Evolutionary conservation across 2,113 vertebrate genomes (phyloP), one percentile per base, ranked within the genome.

Genomic region (Otis tarda): DNA sequence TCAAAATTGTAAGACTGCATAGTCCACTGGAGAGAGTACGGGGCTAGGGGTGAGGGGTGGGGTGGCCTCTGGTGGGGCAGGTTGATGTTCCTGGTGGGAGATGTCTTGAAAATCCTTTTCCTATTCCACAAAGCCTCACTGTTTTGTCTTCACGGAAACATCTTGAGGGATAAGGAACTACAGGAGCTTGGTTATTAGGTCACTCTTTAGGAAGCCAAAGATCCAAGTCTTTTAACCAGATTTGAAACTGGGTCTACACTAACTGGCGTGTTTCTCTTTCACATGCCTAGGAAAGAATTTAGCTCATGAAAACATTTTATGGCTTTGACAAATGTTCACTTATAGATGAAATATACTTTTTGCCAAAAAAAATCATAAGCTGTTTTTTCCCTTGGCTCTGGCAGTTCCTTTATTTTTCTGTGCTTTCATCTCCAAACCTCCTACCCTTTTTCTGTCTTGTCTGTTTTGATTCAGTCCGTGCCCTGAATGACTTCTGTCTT

Each of bases 401-500:
- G 75, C 30, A 63, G 30, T 30, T 91, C 93, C 64, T 91, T 90
- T 95, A 88, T 96, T 96, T 97, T 71, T 33, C 84, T 88, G 78
- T 95, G 75, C 93, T 96, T 92, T 96, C 91, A 91, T 94, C 88
- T 59, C 80, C 77, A 71, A 82, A 64, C 92, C 92, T 96, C 92
- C 96, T 93, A 92, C 95, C 93, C 74, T 92, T 96, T 95, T 92
- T 33, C 53, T 93, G 73, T 73, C 92, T 61, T 91, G 77, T 95
- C 91, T 96, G 2, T 96, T 97, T 95, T 94, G 96, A 93, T 96
- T 94, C 83, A 92, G 77, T 3, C 83, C 89, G 28, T 96, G 92
- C 91, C 94, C 96, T 96, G 89, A 87, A 31, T 93, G 96, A 60
- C 94, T 97, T 82, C 69, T 96, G 77, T 80, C 95, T 87, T 91